A percentile compares a stretch with the other conserved stretches of the same genome.
Conservation (phyloP, 2,888 invertebrate species). For the Lasioglossum morio region DNA sequence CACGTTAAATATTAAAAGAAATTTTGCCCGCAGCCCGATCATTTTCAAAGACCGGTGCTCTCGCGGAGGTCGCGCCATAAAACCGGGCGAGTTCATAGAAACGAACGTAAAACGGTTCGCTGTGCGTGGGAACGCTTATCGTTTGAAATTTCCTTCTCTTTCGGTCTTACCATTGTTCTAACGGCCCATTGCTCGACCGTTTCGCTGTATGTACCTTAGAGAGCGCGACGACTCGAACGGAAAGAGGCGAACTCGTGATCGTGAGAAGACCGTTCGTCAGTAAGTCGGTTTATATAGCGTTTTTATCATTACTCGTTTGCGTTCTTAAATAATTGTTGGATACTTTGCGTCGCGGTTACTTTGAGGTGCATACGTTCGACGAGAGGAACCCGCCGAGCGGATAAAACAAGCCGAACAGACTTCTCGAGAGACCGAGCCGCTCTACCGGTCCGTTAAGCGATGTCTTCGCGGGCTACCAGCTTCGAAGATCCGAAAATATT, state of each 20-base stretch:
- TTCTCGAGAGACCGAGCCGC: background rate
- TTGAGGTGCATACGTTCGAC: background rate
- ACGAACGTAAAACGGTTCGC: constrained; percentile 59
- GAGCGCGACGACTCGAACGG: constrained; percentile 38
- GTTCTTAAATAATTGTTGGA: constrained; percentile 22
- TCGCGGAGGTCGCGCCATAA: constrained; percentile 33
- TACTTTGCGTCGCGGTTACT: background rate
- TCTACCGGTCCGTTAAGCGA: background rate
- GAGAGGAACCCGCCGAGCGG: background rate
- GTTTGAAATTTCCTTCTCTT: constrained; percentile 64
- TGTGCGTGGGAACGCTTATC: constrained; percentile 66
- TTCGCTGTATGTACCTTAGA: constrained; percentile 60
- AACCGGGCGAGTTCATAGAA: constrained; percentile 56
- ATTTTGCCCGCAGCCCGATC: constrained; percentile 48
- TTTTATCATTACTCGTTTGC: constrained; percentile 39
- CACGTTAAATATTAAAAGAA: constrained; percentile 56
- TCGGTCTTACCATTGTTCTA: constrained; percentile 62
- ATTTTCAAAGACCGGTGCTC: constrained; percentile 39
- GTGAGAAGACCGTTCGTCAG: constrained; percentile 37
- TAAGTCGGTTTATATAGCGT: constrained; percentile 41
- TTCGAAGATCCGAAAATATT: background rate
- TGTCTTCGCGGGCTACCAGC: background rate
- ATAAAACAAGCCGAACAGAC: background rate
- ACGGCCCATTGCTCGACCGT: constrained; percentile 50
- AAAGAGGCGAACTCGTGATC: constrained; percentile 43